Base-by-base conservation (phyloP, 2,888 invertebrate species). In the Asteroscopus sphinx region DNA sequence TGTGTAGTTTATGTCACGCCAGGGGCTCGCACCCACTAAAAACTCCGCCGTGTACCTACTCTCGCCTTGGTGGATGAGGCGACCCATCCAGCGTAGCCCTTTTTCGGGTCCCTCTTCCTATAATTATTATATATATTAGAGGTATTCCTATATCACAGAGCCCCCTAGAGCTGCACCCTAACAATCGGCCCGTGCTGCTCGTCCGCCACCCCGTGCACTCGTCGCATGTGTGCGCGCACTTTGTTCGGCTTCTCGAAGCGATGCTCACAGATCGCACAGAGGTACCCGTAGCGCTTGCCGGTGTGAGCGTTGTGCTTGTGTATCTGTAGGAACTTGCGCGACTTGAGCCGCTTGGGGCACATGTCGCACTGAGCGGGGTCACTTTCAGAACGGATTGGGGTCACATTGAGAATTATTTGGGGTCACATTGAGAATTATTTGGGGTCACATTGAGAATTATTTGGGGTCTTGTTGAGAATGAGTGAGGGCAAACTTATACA, bases 291-390 rank as follows among this genome's bases (percentile, higher is more conserved):
- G 0, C 88, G 82, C 49, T 85, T 85, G 59, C 93, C 93, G 0
- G 92, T 93, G 81, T 93, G 93, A 28, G 90, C 90, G 79, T 92
- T 92, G 80, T 93, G 92, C 33, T 90, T 91, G 83, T 93, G 93
- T 1, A 93, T 93, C 64, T 93, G 92, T 0, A 93, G 92, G 78
- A 93, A 90, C 81, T 93, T 93, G 76, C 87, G 86, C 32, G 93
- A 93, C 64, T 92, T 92, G 54, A 93, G 78, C 36, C 86, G 82
- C 66, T 93, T 93, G 3, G 91, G 91, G 73, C 93, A 93, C 83
- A 92, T 81, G 82, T 91, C 92, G 75, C 93, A 93, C 93, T 93
- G 78, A 17, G 13, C 15, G n/a, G 17, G 40, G 33, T 32, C 39
- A 39, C 36, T 13, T 8, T 2, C 3, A 16, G 17, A 21, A n/a